A percentile compares a stretch with the other conserved stretches of the same genome.
These are phyloP conservation scores for Sthenelais limicola DNA, from an alignment of 2,888 invertebrate genomes.

Conservation along the genomic window DNA sequence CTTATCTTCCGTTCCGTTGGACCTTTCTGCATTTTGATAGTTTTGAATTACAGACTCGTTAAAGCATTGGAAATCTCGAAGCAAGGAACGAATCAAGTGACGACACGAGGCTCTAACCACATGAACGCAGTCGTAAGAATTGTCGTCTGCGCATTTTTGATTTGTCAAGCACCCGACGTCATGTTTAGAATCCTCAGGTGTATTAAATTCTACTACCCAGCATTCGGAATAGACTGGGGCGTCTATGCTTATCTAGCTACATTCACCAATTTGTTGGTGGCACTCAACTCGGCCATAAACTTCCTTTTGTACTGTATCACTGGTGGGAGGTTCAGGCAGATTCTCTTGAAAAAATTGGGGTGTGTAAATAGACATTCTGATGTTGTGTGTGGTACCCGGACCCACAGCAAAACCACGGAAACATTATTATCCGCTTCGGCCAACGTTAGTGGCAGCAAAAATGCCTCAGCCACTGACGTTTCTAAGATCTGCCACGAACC, in stretches of 20 bases:
- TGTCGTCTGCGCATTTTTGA: neutral
- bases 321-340: neutral
- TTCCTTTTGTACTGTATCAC: constrained; percentile 19
- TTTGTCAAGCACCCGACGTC: constrained; percentile 11
- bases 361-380: neutral
- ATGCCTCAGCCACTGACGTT: no score
- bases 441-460: no score
- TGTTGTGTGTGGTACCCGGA: no score
- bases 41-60: neutral
- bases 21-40: neutral
- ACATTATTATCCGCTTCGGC: no score
- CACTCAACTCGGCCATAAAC: constrained; percentile 14
- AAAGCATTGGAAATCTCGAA: constrained; percentile 6
- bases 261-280: constrained; percentile 4
- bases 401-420: no score
- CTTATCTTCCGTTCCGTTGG: constrained; percentile 3
- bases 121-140: neutral
- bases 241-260: constrained; percentile 9
- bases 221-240: neutral
- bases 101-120: neutral
- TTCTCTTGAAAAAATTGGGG: neutral
- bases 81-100: neutral
- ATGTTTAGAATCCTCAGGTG: constrained; percentile 1
- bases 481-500: no score
- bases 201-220: neutral